Conservation (phyloP, 1,140 invertebrate genomes). For the Drosophila arizonae region DNA sequence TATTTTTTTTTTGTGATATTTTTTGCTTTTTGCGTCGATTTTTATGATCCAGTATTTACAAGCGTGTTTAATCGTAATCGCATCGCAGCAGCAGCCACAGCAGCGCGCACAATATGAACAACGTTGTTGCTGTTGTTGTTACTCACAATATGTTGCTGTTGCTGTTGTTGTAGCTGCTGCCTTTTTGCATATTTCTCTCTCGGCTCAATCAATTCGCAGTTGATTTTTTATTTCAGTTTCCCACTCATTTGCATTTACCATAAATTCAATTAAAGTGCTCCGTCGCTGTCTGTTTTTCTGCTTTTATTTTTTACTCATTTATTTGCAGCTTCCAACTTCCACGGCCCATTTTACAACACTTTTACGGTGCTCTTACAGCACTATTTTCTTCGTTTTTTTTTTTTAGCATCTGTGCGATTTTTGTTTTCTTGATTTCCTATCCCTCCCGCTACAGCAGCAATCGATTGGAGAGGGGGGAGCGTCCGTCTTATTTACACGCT, state of each 20-base stretch:
- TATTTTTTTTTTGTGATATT: not conserved
- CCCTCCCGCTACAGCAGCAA: too few relatives aligned
- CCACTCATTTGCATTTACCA: constrained; percentile 76
- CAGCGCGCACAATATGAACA: constrained; percentile 47
- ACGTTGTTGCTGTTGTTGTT: constrained; percentile 28
- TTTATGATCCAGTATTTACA: constrained; percentile 71
- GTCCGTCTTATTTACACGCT: constrained; percentile 60
- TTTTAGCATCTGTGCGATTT: not conserved
- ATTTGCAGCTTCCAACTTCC: constrained; percentile 25
- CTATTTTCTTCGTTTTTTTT: not conserved
- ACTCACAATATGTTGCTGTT: not conserved
- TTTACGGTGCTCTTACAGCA: not conserved
- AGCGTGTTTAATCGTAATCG: constrained; percentile 77
- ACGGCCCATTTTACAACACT: constrained; percentile 6
- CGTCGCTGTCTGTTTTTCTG: constrained; percentile 6
- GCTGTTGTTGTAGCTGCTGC: constrained; percentile 21
- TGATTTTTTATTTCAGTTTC: constrained; percentile 58
- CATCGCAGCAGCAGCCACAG: constrained; percentile 23
- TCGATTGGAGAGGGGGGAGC: too few relatives aligned
- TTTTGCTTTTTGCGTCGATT: constrained; percentile 24
- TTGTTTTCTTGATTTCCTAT: constrained; percentile 13
- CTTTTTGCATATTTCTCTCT: constrained; percentile 41
- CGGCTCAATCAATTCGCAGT: constrained; percentile 66
- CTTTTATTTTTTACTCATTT: constrained; percentile 29
- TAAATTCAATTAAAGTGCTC: constrained; percentile 71